A percentile compares a stretch with the other conserved stretches of the same genome.
Evolutionary conservation across 2,888 invertebrate genomes (phyloP).

Genomic region (Calliscelio sp.): DNA sequence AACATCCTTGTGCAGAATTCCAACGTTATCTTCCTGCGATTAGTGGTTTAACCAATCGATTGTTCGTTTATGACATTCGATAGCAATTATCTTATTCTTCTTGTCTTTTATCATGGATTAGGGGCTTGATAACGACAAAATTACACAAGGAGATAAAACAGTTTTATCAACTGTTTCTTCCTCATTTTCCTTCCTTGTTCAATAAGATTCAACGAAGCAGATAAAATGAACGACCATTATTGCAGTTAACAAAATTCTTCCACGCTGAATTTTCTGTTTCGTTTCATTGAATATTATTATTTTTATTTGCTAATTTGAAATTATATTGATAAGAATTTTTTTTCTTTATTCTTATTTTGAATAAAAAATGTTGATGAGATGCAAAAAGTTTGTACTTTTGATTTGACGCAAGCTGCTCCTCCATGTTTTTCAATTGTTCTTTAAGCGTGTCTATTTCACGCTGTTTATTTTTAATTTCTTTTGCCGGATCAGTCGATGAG

Average conservation of each 20-base stretch:
- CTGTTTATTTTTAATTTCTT: conserved; percentile 84
- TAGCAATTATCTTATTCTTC: conserved; percentile 40
- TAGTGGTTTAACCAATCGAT: conserved; percentile 33
- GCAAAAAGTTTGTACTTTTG: conserved; percentile 86
- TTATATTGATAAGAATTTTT: no score
- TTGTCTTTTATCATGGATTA: conserved; percentile 33
- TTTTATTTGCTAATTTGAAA: no score
- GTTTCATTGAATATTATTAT: no score
- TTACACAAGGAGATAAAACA: conserved; percentile 26
- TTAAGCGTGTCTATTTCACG: conserved; percentile 88
- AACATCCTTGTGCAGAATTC: no score
- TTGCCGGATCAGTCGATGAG: conserved; percentile 69
- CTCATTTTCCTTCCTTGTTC: conserved; percentile 16
- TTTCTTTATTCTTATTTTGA: no score
- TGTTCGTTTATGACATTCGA: conserved; percentile 14
- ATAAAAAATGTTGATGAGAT: no score
- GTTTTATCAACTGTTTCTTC: conserved; percentile 15
- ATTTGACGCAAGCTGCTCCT: conserved; percentile 88
- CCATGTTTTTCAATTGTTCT: conserved; percentile 88
- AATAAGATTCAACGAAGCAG: not conserved
- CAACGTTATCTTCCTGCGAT: no score
- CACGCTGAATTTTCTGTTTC: no score
- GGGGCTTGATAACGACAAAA: conserved; percentile 29
- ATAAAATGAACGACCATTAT: not conserved
- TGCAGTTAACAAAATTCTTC: no score